phyloP scores from a whole-genome alignment of 2,888 invertebrate species.

The Drosophila lacicola region DNA sequence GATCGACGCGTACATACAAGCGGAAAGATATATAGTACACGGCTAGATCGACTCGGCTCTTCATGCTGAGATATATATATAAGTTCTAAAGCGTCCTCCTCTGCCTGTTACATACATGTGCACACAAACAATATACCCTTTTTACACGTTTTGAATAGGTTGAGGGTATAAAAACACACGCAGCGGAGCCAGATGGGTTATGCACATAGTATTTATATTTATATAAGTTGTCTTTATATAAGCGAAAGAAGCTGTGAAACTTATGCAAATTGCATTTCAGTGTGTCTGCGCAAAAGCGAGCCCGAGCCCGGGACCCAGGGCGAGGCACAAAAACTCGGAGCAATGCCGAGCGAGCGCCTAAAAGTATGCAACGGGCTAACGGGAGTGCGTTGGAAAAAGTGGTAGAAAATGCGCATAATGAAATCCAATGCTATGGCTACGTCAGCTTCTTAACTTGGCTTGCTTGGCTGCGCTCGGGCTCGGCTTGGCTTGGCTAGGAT shows the following conservation, averaged over 20 bases:
- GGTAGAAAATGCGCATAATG: constrained; percentile 80
- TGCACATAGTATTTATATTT: constrained; percentile 80
- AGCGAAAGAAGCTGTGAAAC: constrained; percentile 80
- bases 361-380: constrained; percentile 76
- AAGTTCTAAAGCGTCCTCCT: no score
- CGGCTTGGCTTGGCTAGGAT: constrained; percentile 30
- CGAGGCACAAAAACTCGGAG: constrained; percentile 22
- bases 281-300: constrained; percentile 75
- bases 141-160: no score
- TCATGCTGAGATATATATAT: no score
- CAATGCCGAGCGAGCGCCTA: constrained; percentile 47
- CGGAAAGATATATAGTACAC: no score
- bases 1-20: no score
- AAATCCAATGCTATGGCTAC: constrained; percentile 73
- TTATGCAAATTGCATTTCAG: constrained; percentile 82
- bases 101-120: no score
- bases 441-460: constrained; percentile 69
- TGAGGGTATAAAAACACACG: constrained; percentile 9
- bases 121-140: no score
- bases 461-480: constrained; percentile 39
- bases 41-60: no score
- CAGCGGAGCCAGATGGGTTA: constrained; percentile 63
- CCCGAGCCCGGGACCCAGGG: constrained; percentile 50
- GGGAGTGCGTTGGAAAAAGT: constrained; percentile 60
- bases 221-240: constrained; percentile 71